Conservation (phyloP, 1,140 invertebrate species). For the Pogonus chalceus region DNA sequence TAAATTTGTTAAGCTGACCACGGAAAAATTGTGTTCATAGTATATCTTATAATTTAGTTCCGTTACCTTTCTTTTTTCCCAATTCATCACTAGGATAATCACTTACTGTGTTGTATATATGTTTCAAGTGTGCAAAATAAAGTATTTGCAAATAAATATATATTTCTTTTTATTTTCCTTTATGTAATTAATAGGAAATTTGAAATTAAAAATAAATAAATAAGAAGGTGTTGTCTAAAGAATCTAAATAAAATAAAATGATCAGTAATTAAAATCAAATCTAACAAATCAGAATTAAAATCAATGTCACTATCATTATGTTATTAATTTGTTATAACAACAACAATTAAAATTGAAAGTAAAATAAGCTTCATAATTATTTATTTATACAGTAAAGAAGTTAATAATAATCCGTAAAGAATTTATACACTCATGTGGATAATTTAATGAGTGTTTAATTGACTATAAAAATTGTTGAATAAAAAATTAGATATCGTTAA, state of each 20-base stretch:
- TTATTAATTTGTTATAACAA: no score
- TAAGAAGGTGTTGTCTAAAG: background rate
- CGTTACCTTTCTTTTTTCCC: background rate
- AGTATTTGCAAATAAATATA: background rate
- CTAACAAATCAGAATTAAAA: no score
- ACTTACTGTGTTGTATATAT: slow-evolving; percentile 4
- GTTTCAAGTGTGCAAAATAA: background rate
- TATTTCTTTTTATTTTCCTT: background rate
- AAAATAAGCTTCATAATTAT: no score
- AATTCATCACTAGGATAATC: background rate
- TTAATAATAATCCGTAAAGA: no score
- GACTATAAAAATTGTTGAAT: no score
- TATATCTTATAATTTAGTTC: background rate
- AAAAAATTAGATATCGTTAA: no score
- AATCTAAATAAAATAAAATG: background rate
- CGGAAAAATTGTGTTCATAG: slow-evolving; percentile 2
- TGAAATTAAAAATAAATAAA: background rate
- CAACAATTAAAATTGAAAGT: no score
- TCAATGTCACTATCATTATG: no score
- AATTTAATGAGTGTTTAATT: no score
- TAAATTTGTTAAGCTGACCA: no score
- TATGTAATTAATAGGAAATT: background rate
- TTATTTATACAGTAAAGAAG: no score
- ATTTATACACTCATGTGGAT: no score
- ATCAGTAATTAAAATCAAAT: background rate